Evolutionary conservation across 2,888 invertebrate species (phyloP), one percentile per base, ranked within the genome.

Genomic region (Caenorhabditis afra): DNA sequence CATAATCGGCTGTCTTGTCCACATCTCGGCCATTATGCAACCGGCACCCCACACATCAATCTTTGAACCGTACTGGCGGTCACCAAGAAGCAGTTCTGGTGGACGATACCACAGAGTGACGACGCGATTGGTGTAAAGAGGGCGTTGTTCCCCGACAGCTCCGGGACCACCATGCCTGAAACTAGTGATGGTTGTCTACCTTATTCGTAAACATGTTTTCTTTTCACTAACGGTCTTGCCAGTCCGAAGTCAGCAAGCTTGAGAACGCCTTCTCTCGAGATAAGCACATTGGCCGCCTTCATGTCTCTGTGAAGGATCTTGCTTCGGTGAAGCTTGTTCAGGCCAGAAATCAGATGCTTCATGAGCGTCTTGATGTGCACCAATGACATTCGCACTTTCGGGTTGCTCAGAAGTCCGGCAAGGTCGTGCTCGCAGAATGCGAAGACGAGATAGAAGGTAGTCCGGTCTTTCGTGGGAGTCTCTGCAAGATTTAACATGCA

Each of bases 261-360:
- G 1, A 93, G 41, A 3, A 41, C 14, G 11, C 41, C 41, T 2
- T 14, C 14, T 11, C 14, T 41, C 12, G 88, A 97, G 22, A 99
- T 92, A 53, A 99, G 92, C 61, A 99, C 93, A 92, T 99, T 99
- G 14, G 98, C 98, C 0, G 98, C 97, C 92, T 99, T 99, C 78
- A 99, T 93, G 92, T 99, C 99, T 65, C 99, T 93, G 91, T 99
- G 99, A 59, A 99, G 93, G 86, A 99, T 99, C 98, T 98, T 99
- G 91, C 99, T 98, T 90, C 98, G 97, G 90, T 99, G 99, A 65
- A 99, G 93, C 92, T 99, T 97, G 22, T 95, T 94, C 0, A 98
- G 97, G 1, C 98, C 99, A 67, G 93, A 92, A 14, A 98, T 91
- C 65, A 99, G 91, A 91, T 99, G 99, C 65, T 94, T 94, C 93